Evolutionary conservation across 2,113 vertebrate species (phyloP).

Genomic region (Phoxinus phoxinus): DNA sequence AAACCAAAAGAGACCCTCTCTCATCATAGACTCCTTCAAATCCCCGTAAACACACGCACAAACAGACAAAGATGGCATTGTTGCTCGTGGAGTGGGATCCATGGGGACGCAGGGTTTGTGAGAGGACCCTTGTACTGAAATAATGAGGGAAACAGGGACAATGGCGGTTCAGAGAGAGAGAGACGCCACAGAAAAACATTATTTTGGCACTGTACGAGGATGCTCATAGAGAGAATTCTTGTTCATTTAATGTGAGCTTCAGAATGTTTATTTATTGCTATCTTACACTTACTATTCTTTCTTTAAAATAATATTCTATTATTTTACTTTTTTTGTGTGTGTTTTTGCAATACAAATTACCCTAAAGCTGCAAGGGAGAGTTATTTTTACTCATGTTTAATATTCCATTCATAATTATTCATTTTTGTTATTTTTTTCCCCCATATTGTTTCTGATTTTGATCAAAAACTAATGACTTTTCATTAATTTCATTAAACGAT

Average conservation of each 20-base stretch:
- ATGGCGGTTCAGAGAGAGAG: slow-evolving; percentile 45
- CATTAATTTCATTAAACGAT: too few species aligned
- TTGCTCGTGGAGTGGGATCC: slow-evolving; percentile 47
- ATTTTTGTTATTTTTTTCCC: not conserved
- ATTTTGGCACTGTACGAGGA: slow-evolving; percentile 6
- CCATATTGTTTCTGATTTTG: not conserved
- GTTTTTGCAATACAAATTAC: not conserved
- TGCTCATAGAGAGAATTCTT: not conserved
- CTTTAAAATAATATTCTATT: not conserved
- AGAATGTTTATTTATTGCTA: not conserved
- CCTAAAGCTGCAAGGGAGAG: too few species aligned
- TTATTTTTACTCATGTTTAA: not conserved
- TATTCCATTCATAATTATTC: not conserved
- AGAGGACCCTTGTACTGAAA: slow-evolving; percentile 55
- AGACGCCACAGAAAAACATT: slow-evolving; percentile 3
- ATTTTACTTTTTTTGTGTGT: not conserved
- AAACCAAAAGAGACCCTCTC: not conserved
- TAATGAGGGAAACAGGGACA: slow-evolving; percentile 55
- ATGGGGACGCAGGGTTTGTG: slow-evolving; percentile 37
- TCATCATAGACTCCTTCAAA: not conserved
- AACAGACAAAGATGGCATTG: slow-evolving; percentile 61
- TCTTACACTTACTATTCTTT: not conserved
- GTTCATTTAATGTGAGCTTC: not conserved
- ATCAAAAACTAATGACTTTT: too few species aligned
- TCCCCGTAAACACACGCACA: slow-evolving; percentile 12